phyloP scores from a whole-genome alignment of 2,113 vertebrate species.

The Echinops telfairi region DNA sequence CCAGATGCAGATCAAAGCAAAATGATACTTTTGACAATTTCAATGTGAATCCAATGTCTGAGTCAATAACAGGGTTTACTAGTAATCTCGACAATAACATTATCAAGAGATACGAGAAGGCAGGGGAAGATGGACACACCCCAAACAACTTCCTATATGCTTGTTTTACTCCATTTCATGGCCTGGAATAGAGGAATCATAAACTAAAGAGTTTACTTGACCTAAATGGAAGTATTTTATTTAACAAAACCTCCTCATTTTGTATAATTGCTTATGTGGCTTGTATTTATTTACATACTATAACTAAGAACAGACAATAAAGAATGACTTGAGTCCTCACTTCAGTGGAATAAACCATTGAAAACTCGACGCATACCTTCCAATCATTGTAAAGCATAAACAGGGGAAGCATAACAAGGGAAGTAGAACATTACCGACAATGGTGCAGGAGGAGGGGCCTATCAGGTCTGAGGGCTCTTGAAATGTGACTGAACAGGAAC shows the following conservation, averaged over 20 bases:
- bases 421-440: too few species aligned
- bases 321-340: too few species aligned
- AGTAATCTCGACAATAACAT: not conserved
- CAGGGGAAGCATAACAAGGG: too few species aligned
- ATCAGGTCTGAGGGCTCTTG: too few species aligned
- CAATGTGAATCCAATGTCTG: not conserved
- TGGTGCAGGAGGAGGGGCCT: too few species aligned
- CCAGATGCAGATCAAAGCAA: not conserved
- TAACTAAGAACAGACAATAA: not conserved
- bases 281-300: constrained; percentile 22
- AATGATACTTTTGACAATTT: not conserved
- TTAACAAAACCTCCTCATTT: constrained; percentile 17
- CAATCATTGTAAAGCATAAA: too few species aligned
- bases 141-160: not conserved
- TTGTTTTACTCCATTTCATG: not conserved
- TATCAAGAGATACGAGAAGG: not conserved
- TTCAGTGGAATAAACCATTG: too few species aligned
- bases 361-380: too few species aligned
- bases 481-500: too few species aligned
- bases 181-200: not conserved
- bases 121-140: not conserved
- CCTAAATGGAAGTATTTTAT: not conserved
- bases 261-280: not conserved
- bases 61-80: not conserved
- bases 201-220: not conserved